Evolutionary conservation across 1,140 invertebrate species (phyloP).

Genomic region (Plodia interpunctella): DNA sequence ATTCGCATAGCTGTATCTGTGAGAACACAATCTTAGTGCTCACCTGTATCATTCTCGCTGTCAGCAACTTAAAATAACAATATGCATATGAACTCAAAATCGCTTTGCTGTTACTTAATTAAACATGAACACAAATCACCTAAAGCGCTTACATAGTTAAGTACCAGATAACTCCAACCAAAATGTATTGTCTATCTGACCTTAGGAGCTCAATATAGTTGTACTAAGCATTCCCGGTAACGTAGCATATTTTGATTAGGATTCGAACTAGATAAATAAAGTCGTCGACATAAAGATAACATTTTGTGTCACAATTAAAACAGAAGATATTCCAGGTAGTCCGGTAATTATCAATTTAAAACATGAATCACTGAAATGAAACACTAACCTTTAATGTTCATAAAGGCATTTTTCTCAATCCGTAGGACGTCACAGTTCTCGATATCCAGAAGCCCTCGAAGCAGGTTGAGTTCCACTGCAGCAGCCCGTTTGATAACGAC

Average conservation of each 20-base stretch:
- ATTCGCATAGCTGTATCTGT: background rate
- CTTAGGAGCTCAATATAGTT: too few relatives aligned
- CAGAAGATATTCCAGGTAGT: too few relatives aligned
- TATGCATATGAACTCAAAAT: background rate
- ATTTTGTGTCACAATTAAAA: too few relatives aligned
- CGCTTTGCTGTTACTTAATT: too few relatives aligned
- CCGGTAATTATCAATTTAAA: background rate
- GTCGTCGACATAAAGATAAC: too few relatives aligned
- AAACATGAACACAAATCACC: too few relatives aligned
- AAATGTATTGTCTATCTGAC: too few relatives aligned
- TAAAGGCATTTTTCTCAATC: conserved; percentile 52
- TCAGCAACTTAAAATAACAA: background rate
- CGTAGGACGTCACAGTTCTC: conserved; percentile 38
- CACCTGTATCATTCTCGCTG: background rate
- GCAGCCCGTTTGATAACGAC: conserved; percentile 16
- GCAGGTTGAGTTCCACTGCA: conserved; percentile 42
- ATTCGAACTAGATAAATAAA: too few relatives aligned
- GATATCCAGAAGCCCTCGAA: conserved; percentile 52
- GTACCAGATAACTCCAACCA: too few relatives aligned
- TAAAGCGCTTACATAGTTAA: too few relatives aligned
- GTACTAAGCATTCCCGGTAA: too few relatives aligned
- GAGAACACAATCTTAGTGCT: background rate
- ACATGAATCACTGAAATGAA: background rate
- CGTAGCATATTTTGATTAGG: too few relatives aligned
- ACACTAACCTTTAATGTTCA: conserved; percentile 52